Evolutionary conservation across 2,888 invertebrate species (phyloP), one percentile per base, ranked within the genome.

Genomic region (Ectropis crepuscularia): DNA sequence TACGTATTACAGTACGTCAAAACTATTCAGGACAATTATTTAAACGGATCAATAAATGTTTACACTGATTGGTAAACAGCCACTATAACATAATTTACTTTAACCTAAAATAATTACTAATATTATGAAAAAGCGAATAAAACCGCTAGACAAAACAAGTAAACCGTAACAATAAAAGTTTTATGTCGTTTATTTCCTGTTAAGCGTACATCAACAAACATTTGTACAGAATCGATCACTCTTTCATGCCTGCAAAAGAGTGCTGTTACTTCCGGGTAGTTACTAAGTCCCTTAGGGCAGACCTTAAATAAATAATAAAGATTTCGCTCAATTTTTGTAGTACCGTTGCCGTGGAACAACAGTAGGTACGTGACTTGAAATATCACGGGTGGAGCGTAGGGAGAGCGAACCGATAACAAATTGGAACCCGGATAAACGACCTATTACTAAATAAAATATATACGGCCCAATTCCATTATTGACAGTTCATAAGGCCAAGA

Each of bases 391-490:
- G 68, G 72, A 63, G 49, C 69, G 63, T 68, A 60, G 64, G 69
- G 54, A 68, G 66, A 72, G 67, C 69, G 61, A 67, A 68, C 63
- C 77, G 73, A 76, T 78, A 83, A 77, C 77, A 83, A 83, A 85
- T 85, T 81, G 82, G 80, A 81, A 82, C 80, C 79, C 79, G 80
- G 76, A 80, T 77, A 77, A 83, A 79, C 77, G 79, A 78, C 78
- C 73, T 77, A 76, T 76, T 77, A 75, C 77, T 78, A 79, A 81
- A 83, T 82, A 83, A 83, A 81, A 82, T 82, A 82, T 81, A 79
- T 76, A 75, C 68, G 65, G 74, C 70, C 74, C 80, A 81, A 81
- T 84, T 81, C 79, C 77, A 73, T 77, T 79, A 80, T 79, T 78
- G 76, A 74, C 76, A 77, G 73, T 73, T 73, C 73, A 67, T 62